phyloP scores from a whole-genome alignment of 2,113 vertebrate species.

The Polypterus bichir region DNA sequence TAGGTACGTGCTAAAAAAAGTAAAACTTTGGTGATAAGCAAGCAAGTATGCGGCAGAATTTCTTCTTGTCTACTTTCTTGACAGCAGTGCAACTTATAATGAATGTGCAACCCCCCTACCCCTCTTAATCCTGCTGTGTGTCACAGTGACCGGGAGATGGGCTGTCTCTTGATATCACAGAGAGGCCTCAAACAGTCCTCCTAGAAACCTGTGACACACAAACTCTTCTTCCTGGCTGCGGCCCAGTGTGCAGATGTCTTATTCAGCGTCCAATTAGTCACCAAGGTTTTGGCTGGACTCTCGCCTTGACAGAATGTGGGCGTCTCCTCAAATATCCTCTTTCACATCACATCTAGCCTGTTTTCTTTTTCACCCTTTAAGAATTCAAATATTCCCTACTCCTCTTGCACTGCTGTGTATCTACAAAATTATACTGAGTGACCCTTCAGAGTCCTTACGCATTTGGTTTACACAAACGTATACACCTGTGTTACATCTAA shows the following conservation, averaged over 20 bases:
- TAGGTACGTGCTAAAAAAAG: too few species aligned
- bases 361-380: constrained; percentile 37
- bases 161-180: constrained; percentile 52
- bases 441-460: too few species aligned
- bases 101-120: constrained; percentile 37
- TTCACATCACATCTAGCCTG: constrained; percentile 45
- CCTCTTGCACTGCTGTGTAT: constrained; percentile 49
- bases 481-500: too few species aligned
- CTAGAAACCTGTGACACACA: constrained; percentile 49
- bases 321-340: constrained; percentile 59
- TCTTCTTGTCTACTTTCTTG: constrained; percentile 23
- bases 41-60: too few species aligned
- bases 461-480: too few species aligned
- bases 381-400: constrained; percentile 50
- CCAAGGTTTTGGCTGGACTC: constrained; percentile 46
- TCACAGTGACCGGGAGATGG: constrained; percentile 59
- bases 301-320: constrained; percentile 51
- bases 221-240: constrained; percentile 26
- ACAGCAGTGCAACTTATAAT: constrained; percentile 46
- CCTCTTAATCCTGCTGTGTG: constrained; percentile 22
- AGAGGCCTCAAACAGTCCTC: constrained; percentile 42
- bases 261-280: constrained; percentile 64
- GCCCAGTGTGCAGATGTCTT: constrained; percentile 45
- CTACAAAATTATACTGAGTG: constrained; percentile 16
- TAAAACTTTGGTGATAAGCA: too few species aligned